A percentile compares a stretch with the other conserved stretches of the same genome.
Conservation (phyloP, 2,888 invertebrate genomes). For the Drosophila kuntzei region DNA sequence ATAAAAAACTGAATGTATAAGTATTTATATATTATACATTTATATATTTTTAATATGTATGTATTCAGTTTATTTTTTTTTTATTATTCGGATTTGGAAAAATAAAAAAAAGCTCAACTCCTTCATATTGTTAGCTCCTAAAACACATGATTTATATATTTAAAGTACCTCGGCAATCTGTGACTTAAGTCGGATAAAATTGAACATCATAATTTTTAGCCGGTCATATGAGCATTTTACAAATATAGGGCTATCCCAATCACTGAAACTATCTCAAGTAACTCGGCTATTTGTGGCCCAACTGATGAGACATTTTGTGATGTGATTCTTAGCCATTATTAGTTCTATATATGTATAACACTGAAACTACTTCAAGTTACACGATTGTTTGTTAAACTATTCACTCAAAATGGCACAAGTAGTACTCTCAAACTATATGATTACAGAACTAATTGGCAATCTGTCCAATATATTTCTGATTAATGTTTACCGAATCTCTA, state of each 20-base stretch:
- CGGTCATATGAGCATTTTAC: not conserved
- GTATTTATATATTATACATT: too few species aligned
- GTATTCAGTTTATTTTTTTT: too few species aligned
- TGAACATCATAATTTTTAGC: not conserved
- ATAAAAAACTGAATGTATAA: conserved; percentile 32
- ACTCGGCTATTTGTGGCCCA: conserved; percentile 21
- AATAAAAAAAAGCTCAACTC: not conserved
- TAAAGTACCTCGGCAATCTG: not conserved
- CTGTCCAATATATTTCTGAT: not conserved
- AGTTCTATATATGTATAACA: not conserved
- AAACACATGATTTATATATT: not conserved
- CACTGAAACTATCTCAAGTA: conserved; percentile 11
- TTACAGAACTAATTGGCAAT: conserved; percentile 16
- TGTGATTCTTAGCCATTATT: not conserved
- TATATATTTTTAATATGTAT: conserved; percentile 4
- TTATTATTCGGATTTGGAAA: not conserved
- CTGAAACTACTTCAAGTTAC: conserved; percentile 9
- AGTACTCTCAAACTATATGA: not conserved
- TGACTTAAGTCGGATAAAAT: not conserved
- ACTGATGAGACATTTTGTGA: not conserved
- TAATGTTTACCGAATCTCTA: conserved; percentile 14
- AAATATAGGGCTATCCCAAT: not conserved
- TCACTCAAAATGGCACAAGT: conserved; percentile 1
- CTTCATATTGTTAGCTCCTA: not conserved
- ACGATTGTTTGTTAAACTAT: conserved; percentile 4